phyloP scores from a whole-genome alignment of 1,140 invertebrate genomes.

The Drosophila insularis region DNA sequence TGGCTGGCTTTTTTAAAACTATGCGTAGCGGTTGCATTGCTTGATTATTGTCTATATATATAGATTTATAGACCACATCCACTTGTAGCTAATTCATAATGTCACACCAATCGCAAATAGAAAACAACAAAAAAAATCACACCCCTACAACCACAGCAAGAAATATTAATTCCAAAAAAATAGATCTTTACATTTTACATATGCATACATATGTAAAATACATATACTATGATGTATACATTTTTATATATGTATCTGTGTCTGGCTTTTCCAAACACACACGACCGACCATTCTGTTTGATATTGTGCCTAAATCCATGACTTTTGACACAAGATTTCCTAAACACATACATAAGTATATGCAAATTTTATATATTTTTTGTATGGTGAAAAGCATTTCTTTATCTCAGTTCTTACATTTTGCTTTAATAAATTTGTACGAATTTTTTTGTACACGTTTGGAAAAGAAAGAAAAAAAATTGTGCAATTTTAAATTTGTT shows the following conservation, averaged over 20 bases:
- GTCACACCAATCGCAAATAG: background rate
- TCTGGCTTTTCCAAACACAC: conserved; percentile 41
- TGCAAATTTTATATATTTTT: conserved; percentile 25
- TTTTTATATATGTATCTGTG: conserved; percentile 17
- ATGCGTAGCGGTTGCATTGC: background rate
- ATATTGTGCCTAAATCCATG: conserved; percentile 46
- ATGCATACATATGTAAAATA: background rate
- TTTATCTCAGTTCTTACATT: background rate
- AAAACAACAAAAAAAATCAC: conserved; percentile 43
- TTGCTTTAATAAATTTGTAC: background rate
- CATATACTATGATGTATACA: background rate
- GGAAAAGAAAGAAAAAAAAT: conserved; percentile 9
- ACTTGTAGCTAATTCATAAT: conserved; percentile 70
- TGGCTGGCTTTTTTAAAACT: background rate
- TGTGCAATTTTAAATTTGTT: conserved; percentile 31
- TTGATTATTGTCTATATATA: background rate
- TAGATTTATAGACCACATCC: conserved; percentile 41
- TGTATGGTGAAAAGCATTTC: conserved; percentile 22
- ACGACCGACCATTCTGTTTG: conserved; percentile 29
- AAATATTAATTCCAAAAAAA: conserved; percentile 59
- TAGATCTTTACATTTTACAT: background rate
- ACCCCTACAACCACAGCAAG: conserved; percentile 34
- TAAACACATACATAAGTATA: conserved; percentile 4
- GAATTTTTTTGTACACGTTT: background rate
- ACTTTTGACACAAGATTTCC: conserved; percentile 44